phyloP scores from a whole-genome alignment of 2,797 vertebrate genomes.

The Meda fulgida region DNA sequence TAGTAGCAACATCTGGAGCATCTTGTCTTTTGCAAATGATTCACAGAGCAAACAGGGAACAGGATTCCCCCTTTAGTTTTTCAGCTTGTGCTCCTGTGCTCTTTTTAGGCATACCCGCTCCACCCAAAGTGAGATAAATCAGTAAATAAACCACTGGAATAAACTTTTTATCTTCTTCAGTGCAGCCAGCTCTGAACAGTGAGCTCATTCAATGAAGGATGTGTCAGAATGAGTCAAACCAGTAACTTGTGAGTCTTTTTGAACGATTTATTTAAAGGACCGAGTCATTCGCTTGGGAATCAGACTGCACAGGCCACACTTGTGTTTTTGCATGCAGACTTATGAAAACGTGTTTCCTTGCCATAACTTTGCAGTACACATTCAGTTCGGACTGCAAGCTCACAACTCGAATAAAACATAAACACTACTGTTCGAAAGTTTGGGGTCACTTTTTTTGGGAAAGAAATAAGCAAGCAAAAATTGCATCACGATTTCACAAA shows the following conservation, averaged over 20 bases:
- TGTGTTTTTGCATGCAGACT: background rate
- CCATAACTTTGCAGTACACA: background rate
- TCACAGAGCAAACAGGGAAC: background rate
- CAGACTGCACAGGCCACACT: background rate
- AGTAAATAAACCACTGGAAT: conserved; percentile 19
- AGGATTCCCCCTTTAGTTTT: background rate
- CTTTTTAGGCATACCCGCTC: background rate
- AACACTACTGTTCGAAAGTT: background rate
- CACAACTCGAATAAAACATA: background rate
- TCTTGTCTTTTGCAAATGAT: conserved; percentile 6
- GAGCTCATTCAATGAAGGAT: background rate
- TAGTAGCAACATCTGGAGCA: background rate
- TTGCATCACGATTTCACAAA: no score
- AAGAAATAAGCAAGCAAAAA: background rate
- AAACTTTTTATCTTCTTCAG: background rate
- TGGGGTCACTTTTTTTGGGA: background rate
- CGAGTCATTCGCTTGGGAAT: background rate
- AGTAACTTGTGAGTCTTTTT: background rate
- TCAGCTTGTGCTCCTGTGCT: background rate
- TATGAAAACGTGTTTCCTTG: background rate
- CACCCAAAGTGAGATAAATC: conserved; percentile 6
- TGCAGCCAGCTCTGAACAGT: background rate
- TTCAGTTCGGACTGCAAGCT: background rate
- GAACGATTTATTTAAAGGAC: background rate
- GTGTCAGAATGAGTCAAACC: background rate